Conservation (phyloP, 2,113 vertebrate genomes). For the Tragelaphus strepsiceros region DNA sequence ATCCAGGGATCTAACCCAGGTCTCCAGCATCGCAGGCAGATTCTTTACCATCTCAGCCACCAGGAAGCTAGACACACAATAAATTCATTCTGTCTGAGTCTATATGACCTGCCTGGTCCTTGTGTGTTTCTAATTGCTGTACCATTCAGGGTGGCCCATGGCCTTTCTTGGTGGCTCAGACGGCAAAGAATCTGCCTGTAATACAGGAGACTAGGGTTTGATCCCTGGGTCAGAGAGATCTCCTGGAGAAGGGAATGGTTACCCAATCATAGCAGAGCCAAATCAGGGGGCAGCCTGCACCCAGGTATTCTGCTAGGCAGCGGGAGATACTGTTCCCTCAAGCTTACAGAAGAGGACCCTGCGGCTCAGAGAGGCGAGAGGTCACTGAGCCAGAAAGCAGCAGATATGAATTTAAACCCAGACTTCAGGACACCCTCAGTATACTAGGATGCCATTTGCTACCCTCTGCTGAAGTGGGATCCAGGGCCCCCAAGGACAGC, state of each 20-base stretch:
- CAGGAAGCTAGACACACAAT: background rate
- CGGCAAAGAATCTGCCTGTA: background rate
- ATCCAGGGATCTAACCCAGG: background rate
- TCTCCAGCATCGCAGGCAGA: background rate
- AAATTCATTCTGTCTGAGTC: background rate
- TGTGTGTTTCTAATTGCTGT: background rate
- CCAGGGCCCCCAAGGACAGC: background rate
- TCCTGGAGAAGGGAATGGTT: background rate
- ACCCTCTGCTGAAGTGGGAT: background rate
- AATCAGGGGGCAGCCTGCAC: background rate
- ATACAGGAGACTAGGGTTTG: background rate
- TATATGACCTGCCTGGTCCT: background rate
- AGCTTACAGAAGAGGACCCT: background rate
- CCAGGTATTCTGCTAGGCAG: background rate
- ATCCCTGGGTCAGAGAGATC: background rate
- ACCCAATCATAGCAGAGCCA: background rate
- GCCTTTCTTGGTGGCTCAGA: background rate
- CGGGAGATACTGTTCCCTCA: background rate
- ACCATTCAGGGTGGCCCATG: fast-evolving
- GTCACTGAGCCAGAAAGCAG: background rate
- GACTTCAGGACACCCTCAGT: background rate
- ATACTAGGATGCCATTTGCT: background rate
- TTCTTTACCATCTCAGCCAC: background rate
- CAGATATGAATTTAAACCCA: background rate
- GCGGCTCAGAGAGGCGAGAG: background rate